phyloP scores from a whole-genome alignment of 2,113 vertebrate genomes.

The Mastomys natalensis region DNA sequence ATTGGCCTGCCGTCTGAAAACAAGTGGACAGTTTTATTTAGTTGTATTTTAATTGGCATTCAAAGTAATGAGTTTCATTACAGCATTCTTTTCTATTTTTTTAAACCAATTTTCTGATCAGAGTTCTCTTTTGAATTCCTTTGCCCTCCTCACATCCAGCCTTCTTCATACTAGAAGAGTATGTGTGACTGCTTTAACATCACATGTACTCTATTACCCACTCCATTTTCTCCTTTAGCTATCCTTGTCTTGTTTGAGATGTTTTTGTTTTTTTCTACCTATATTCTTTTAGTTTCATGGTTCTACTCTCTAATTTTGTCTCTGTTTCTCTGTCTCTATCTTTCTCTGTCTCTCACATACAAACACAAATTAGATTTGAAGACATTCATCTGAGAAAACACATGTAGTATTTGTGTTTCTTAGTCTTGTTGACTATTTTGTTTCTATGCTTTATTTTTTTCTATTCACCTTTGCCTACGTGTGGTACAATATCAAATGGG shows the following conservation, averaged over 20 bases:
- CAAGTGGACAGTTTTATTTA: neutral
- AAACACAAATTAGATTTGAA: neutral
- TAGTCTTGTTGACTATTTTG: neutral
- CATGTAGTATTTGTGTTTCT: neutral
- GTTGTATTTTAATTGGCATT: neutral
- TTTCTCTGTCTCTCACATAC: neutral
- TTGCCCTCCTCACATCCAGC: neutral
- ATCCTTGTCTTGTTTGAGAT: too few species aligned
- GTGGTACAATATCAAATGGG: neutral
- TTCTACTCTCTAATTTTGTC: neutral
- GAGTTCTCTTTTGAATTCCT: neutral
- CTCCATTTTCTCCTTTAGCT: neutral
- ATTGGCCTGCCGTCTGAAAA: neutral
- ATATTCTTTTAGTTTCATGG: neutral
- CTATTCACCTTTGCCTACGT: neutral
- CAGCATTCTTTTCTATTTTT: too few species aligned
- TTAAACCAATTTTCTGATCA: neutral
- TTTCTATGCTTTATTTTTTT: neutral
- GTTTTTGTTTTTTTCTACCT: accelerated
- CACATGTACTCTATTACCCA: neutral
- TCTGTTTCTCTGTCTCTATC: neutral
- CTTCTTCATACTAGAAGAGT: neutral
- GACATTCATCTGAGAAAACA: neutral
- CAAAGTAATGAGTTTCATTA: neutral
- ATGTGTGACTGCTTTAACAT: neutral